These are phyloP conservation scores for Platalea minor DNA, from an alignment of 2,797 vertebrate species.

Conservation along the genomic window DNA sequence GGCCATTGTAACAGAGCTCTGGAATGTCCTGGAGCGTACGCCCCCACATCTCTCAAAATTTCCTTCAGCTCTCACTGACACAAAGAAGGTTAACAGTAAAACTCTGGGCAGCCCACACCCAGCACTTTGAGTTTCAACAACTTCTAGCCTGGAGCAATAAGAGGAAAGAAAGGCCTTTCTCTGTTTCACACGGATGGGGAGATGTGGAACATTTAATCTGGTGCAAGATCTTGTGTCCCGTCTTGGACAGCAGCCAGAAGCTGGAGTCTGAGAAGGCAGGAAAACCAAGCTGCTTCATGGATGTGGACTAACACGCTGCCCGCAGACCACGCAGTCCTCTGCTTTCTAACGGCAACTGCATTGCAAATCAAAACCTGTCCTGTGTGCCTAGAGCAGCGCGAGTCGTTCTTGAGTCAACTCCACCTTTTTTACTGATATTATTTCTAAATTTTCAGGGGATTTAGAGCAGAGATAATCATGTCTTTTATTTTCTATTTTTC, in stretches of 20 bases:
- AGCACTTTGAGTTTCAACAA: neutral
- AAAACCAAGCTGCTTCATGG: neutral
- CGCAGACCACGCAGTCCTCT: neutral
- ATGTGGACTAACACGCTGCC: neutral
- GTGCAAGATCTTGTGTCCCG: neutral
- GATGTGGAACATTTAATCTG: neutral
- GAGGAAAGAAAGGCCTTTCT: neutral
- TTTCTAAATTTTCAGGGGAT: neutral
- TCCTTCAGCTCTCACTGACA: neutral
- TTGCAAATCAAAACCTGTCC: neutral
- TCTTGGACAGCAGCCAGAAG: neutral
- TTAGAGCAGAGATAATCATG: neutral
- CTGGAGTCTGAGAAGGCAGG: neutral
- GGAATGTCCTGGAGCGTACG: neutral
- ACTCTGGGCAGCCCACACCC: neutral
- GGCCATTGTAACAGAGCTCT: neutral
- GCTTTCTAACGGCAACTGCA: neutral
- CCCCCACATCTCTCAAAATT: neutral
- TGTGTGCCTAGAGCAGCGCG: rapidly evolving
- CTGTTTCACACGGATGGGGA: neutral
- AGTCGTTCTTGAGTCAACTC: neutral
- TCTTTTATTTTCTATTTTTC: neutral
- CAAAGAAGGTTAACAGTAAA: neutral
- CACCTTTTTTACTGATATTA: neutral
- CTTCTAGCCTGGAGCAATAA: neutral